These are phyloP conservation scores for Labeo rohita DNA, from an alignment of 2,113 vertebrate genomes.

Conservation along the genomic window DNA sequence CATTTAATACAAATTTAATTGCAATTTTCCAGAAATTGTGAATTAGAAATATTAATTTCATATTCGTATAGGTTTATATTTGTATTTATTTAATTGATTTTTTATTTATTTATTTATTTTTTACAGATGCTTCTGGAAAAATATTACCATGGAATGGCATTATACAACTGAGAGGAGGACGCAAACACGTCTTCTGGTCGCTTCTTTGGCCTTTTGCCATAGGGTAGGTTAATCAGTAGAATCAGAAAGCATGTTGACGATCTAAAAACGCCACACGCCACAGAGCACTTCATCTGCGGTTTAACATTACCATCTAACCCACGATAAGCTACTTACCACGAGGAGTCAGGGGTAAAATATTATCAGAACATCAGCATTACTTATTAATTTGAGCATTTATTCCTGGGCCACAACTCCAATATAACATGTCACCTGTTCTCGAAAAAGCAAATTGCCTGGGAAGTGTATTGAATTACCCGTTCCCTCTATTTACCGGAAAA, in stretches of 20 bases:
- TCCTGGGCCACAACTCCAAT: conserved; percentile 66
- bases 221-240: neutral
- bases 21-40: too few relatives aligned
- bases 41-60: too few relatives aligned
- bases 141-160: neutral
- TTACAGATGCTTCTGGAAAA: conserved; percentile 47
- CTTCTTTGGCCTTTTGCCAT: neutral
- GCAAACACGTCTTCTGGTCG: neutral
- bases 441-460: conserved; percentile 72
- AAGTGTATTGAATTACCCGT: conserved; percentile 73
- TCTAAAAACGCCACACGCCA: neutral
- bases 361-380: conserved; percentile 77
- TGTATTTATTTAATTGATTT: too few relatives aligned
- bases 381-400: conserved; percentile 79
- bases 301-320: conserved; percentile 66
- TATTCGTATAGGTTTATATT: too few relatives aligned
- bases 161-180: neutral
- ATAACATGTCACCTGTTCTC: conserved; percentile 77
- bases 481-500: conserved; percentile 78
- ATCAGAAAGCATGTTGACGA: neutral
- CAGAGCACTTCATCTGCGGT: conserved; percentile 55
- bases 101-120: too few relatives aligned
- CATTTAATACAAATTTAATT: too few relatives aligned
- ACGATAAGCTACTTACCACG: conserved; percentile 69
- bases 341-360: conserved; percentile 73